Percentiles rank a stretch among this genome's conserved stretches.
Conservation (phyloP, 1,140 invertebrate genomes). For the Ptiloglossa arizonensis region DNA sequence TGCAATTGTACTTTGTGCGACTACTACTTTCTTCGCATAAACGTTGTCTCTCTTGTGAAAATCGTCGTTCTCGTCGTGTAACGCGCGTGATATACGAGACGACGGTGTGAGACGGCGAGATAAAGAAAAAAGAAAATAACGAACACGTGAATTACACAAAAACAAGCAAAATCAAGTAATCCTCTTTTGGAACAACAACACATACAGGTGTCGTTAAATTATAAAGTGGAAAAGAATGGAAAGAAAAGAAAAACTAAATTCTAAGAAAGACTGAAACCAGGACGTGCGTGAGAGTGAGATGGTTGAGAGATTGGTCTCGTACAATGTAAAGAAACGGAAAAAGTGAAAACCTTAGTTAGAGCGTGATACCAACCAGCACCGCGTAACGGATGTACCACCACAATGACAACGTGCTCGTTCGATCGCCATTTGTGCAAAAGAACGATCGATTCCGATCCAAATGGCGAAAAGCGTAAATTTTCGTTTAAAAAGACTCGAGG, state of each 20-base stretch:
- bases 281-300: constrained; percentile 42
- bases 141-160: constrained; percentile 47
- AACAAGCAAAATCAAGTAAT: constrained; percentile 79
- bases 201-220: constrained; percentile 28
- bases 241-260: neutral
- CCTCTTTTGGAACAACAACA: constrained; percentile 69
- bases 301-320: constrained; percentile 21
- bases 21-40: no score
- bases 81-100: constrained; percentile 57
- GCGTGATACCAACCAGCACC: constrained; percentile 78
- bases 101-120: constrained; percentile 47
- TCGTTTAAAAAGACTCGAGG: neutral
- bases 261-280: constrained; percentile 24
- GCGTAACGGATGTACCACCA: constrained; percentile 74
- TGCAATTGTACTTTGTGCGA: no score
- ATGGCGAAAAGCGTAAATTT: neutral
- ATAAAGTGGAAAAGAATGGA: neutral
- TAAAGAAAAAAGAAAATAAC: constrained; percentile 62
- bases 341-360: constrained; percentile 63
- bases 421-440: neutral
- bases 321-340: constrained; percentile 39
- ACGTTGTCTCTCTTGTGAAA: no score
- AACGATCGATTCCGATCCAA: neutral
- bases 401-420: constrained; percentile 50
- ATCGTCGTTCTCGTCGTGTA: neutral